Evolutionary conservation across 2,888 invertebrate genomes (phyloP).

Genomic region (Disparrhopalites patrizii): DNA sequence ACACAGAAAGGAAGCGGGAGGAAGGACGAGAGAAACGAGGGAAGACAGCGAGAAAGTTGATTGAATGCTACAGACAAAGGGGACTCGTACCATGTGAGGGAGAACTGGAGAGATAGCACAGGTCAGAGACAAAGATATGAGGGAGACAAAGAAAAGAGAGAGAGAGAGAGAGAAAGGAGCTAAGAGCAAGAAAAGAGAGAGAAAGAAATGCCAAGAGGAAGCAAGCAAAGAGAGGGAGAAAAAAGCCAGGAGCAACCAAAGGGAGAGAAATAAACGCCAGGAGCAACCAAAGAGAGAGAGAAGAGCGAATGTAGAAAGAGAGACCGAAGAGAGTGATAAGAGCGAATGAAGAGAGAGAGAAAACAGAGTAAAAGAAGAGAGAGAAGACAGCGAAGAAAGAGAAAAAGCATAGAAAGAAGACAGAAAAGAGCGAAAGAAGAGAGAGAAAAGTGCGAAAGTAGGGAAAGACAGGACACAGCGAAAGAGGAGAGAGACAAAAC

Average conservation of each 20-base stretch:
- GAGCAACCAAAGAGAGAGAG: neutral
- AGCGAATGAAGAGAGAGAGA: no score
- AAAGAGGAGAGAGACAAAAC: slow-evolving; percentile 36
- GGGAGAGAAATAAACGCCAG: neutral
- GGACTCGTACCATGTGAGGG: no score
- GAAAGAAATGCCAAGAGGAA: neutral
- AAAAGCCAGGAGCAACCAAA: slow-evolving; percentile 9
- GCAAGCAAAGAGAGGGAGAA: slow-evolving; percentile 23
- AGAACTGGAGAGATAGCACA: no score
- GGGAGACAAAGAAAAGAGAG: slow-evolving; percentile 5
- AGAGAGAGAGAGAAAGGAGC: slow-evolving; percentile 19
- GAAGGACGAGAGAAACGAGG: neutral
- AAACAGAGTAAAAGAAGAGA: neutral
- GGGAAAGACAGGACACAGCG: no score
- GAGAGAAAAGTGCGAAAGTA: slow-evolving; percentile 24
- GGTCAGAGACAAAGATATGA: neutral
- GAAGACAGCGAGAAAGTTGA: slow-evolving; percentile 20
- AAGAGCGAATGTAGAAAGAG: slow-evolving; percentile 32
- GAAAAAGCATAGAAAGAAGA: neutral
- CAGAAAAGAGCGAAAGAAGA: neutral
- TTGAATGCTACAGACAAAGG: slow-evolving; percentile 23
- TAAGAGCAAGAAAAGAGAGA: slow-evolving; percentile 7
- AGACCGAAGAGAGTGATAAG: no score
- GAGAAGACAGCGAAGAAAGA: neutral
- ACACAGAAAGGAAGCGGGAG: neutral